A percentile compares a stretch with the other conserved stretches of the same genome.
Evolutionary conservation across 2,888 invertebrate genomes (phyloP).

Genomic region (Cantharis rustica): DNA sequence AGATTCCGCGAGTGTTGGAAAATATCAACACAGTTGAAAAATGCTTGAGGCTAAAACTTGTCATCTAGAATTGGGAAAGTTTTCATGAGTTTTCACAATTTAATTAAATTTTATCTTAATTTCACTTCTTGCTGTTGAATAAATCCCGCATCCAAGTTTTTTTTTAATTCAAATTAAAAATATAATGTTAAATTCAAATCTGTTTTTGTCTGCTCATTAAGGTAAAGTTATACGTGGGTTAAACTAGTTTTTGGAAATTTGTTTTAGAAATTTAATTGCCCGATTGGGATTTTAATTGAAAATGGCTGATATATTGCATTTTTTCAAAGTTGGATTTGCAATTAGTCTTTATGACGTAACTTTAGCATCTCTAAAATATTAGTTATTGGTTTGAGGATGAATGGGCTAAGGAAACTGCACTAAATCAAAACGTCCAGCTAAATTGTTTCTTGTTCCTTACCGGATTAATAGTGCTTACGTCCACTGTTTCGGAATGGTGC

Average conservation of each 20-base stretch:
- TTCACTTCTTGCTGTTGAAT: constrained; percentile 12
- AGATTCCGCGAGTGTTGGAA: background rate
- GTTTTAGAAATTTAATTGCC: background rate
- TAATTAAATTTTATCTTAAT: constrained; percentile 26
- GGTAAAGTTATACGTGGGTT: background rate
- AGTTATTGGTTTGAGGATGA: constrained; percentile 39
- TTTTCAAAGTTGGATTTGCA: background rate
- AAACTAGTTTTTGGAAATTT: background rate
- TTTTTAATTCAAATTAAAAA: background rate
- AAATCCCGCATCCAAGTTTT: background rate
- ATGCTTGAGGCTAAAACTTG: background rate
- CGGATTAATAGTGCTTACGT: constrained; percentile 48
- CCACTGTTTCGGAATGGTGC: constrained; percentile 42
- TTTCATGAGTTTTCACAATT: constrained; percentile 5
- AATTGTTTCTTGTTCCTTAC: constrained; percentile 45
- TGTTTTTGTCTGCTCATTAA: background rate
- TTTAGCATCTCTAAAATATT: constrained; percentile 38
- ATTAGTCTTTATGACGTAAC: constrained; percentile 26
- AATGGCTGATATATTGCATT: background rate
- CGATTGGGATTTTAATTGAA: background rate
- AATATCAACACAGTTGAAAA: constrained; percentile 9
- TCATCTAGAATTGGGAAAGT: background rate
- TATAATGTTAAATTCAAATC: background rate
- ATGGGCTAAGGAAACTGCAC: constrained; percentile 38
- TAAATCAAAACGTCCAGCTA: constrained; percentile 44